Conservation (phyloP, 2,797 vertebrate species). For the Rhinatrema bivittatum region DNA sequence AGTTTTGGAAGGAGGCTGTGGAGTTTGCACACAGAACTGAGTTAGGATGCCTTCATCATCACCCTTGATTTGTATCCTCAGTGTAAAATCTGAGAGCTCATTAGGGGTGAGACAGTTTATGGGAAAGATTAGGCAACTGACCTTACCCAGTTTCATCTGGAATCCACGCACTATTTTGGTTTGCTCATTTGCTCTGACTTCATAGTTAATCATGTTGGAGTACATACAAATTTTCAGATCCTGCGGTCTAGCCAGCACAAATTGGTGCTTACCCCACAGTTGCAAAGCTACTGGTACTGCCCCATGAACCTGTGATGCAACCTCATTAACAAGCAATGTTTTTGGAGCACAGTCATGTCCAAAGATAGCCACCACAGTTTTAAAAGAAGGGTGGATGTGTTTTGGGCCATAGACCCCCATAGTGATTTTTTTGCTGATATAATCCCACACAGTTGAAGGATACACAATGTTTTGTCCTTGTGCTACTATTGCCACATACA, state of each 20-base stretch:
- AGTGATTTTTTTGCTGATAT: conserved; percentile 80
- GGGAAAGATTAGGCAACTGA: conserved; percentile 81
- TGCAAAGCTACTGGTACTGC: conserved; percentile 79
- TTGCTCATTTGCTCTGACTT: conserved; percentile 72
- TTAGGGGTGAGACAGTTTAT: conserved; percentile 69
- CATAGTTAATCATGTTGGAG: conserved; percentile 88
- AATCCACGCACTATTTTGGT: conserved; percentile 75
- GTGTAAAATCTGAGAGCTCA: conserved; percentile 82
- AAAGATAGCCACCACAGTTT: conserved; percentile 86
- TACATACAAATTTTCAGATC: conserved; percentile 86
- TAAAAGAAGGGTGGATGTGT: conserved; percentile 93
- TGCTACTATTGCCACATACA: conserved; percentile 81
- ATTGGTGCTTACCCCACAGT: conserved; percentile 95
- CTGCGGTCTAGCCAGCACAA: conserved; percentile 72
- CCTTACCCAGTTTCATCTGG: conserved; percentile 87
- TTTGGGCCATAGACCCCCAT: conserved; percentile 90
- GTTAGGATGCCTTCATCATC: conserved; percentile 78
- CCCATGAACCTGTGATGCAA: conserved; percentile 61
- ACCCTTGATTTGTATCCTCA: conserved; percentile 86
- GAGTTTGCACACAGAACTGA: conserved; percentile 92
- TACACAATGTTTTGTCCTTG: conserved; percentile 64
- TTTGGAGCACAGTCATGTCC: conserved; percentile 90
- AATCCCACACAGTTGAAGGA: conserved; percentile 83
- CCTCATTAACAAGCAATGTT: conserved; percentile 79
- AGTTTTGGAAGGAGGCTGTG: conserved; percentile 76